Evolutionary conservation across 1,140 invertebrate species (phyloP).

Genomic region (Drosophila pallidifrons): DNA sequence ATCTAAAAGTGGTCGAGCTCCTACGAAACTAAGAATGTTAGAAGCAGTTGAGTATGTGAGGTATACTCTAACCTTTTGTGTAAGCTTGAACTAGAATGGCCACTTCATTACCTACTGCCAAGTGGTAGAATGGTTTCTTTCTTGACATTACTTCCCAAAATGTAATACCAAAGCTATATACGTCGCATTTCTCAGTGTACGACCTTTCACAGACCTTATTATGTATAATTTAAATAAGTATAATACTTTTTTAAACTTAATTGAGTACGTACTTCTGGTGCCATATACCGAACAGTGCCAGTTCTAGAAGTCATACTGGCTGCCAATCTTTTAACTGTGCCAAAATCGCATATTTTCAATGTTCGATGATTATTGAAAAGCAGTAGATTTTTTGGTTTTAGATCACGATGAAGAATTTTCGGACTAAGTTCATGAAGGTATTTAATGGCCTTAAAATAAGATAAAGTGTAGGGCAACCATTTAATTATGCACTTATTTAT

Average conservation of each 20-base stretch:
- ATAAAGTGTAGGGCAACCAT: neutral
- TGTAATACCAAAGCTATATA: constrained; percentile 17
- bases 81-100: too few species aligned
- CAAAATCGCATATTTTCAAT: constrained; percentile 21
- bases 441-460: neutral
- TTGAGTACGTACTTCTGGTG: constrained; percentile 10
- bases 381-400: constrained; percentile 15
- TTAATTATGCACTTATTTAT: neutral
- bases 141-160: neutral
- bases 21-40: too few species aligned
- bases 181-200: constrained; percentile 1
- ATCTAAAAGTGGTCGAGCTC: too few species aligned
- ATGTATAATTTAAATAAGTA: neutral
- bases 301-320: too few species aligned
- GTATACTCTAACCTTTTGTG: too few species aligned
- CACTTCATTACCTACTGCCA: too few species aligned
- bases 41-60: too few species aligned
- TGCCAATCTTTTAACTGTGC: too few species aligned
- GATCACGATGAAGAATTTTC: constrained; percentile 8
- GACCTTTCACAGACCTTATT: neutral
- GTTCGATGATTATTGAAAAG: neutral
- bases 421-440: neutral
- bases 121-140: too few species aligned
- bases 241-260: neutral
- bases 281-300: too few species aligned